Base-by-base conservation (phyloP, 2,888 invertebrate genomes). In the Dryocosmus kuriphilus region DNA sequence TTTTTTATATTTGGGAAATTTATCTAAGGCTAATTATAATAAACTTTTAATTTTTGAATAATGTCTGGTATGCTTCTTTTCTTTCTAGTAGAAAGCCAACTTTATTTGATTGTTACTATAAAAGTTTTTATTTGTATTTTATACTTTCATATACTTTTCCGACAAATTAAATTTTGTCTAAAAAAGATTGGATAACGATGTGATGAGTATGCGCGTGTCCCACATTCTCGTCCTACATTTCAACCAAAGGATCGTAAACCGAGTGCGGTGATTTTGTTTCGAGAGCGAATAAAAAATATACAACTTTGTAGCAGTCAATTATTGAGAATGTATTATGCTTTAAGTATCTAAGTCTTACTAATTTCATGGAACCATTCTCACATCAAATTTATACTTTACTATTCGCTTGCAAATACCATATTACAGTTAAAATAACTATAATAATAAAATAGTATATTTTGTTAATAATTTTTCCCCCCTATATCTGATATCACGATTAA, bases 201-300 rank as follows among this genome's bases (percentile, higher is more conserved):
- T 24, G 60, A 27, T 27, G 27, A 27, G 16, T 60, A 5, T 6
- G 60, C 22, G 6, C 60, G 24, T 60, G 60, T 27, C 14, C 60
- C 27, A 60, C 60, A 60, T 60, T 60, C 60, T 16, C 27, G 60
- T 60, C 27, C 60, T 60, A 60, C 60, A 27, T 60, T 60, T 60
- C 60, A 24, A 7, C 27, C 27, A 16, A 27, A 60, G 14, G 14
- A 60, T 27, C 27, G 60, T 60, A 27, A 27, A 27, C 22, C 27
- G 60, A 27, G 22, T 55, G 1, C 16, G 60, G 27, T 27, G 60
- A 60, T 27, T 27, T 22, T 27, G 22, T 14, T 27, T 60, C 60
- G 27, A 27, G 27, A 60, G 60, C 6, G 3, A 60, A 60, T 57
- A 55, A 55, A 55, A 55, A 22, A 9, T 22, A 22, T 3, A 22